Conservation (phyloP, 2,113 vertebrate species). For the Cariama cristata region DNA sequence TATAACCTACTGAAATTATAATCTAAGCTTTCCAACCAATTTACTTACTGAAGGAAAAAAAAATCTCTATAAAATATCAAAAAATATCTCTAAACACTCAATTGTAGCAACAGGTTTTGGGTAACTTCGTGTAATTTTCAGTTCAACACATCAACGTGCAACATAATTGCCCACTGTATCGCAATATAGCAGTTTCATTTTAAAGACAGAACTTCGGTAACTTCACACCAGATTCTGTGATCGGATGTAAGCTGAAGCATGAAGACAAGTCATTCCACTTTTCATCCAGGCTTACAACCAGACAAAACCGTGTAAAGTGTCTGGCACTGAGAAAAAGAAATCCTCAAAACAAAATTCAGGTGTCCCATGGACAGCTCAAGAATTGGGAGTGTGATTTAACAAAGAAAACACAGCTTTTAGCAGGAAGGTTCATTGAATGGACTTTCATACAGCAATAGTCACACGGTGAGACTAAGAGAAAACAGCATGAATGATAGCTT, state of each 20-base stretch:
- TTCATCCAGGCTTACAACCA: not conserved
- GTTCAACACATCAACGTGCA: not conserved
- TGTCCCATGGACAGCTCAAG: not conserved
- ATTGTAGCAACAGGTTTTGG: not conserved
- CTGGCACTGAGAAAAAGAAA: not conserved
- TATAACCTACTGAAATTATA: not conserved
- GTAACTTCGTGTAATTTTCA: not conserved
- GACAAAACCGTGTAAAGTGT: not conserved
- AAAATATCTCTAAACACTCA: not conserved
- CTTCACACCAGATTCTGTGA: not conserved
- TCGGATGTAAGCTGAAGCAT: not conserved
- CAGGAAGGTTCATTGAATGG: not conserved
- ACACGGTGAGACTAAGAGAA: not conserved
- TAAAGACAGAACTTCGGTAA: not conserved
- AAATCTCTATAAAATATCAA: not conserved
- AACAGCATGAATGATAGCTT: not conserved
- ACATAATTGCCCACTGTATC: not conserved
- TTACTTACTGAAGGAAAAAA: not conserved
- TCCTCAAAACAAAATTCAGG: not conserved
- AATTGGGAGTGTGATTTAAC: not conserved
- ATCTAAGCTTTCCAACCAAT: not conserved
- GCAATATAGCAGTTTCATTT: not conserved
- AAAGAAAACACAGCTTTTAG: not conserved
- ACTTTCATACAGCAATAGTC: not conserved
- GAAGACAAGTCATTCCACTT: not conserved